phyloP scores from a whole-genome alignment of 2,113 vertebrate species.

The Brachirus orientalis region DNA sequence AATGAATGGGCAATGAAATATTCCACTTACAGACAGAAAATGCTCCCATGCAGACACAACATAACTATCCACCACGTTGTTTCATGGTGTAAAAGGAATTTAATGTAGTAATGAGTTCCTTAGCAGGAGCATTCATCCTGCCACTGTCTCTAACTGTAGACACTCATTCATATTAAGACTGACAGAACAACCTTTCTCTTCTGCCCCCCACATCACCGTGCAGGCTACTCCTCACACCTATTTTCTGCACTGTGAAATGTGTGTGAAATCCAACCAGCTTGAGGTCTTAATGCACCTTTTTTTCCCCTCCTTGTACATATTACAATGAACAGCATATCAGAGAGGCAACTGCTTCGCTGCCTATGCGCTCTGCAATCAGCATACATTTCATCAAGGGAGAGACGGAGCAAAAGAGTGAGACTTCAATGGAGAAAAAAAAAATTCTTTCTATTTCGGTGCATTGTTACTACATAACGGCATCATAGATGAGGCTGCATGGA shows the following conservation, averaged over 20 bases:
- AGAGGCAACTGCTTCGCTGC: constrained; percentile 52
- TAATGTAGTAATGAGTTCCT: no score
- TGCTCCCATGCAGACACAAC: no score
- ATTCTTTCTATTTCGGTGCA: background rate
- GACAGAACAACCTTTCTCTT: constrained; percentile 16
- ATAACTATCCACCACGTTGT: no score
- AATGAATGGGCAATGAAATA: no score
- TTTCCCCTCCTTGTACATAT: constrained; percentile 34
- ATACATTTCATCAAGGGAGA: constrained; percentile 44
- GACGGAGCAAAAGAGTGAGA: background rate
- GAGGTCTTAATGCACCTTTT: constrained; percentile 4
- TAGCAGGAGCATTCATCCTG: constrained; percentile 18
- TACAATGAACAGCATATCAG: constrained; percentile 47
- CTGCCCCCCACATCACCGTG: background rate
- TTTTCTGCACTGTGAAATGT: constrained; percentile 10
- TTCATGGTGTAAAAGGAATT: no score
- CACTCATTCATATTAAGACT: constrained; percentile 41
- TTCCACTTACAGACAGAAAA: no score
- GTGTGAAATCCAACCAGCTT: constrained; percentile 30
- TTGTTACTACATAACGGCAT: constrained; percentile 15
- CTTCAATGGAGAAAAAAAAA: no score
- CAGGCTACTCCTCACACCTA: constrained; percentile 26
- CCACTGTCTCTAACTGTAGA: constrained; percentile 43
- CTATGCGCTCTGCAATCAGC: constrained; percentile 57
- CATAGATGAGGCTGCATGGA: background rate